phyloP scores from a whole-genome alignment of 2,888 invertebrate species.

The Ctena decussata region DNA sequence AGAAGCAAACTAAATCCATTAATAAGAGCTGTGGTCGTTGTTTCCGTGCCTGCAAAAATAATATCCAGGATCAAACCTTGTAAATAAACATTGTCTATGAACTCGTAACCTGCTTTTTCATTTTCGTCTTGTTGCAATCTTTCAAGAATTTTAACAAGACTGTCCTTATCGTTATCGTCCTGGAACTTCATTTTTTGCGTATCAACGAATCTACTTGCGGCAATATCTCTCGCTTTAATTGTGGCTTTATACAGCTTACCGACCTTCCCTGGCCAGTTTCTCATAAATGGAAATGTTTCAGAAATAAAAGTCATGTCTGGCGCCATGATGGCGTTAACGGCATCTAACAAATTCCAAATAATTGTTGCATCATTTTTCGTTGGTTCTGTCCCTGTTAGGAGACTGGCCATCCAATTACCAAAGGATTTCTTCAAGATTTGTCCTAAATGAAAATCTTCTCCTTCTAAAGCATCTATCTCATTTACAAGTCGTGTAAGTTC shows the following conservation, averaged over 20 bases:
- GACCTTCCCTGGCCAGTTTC: neutral
- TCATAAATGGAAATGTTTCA: neutral
- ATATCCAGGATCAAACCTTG: neutral
- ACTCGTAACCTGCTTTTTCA: neutral
- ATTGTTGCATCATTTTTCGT: neutral
- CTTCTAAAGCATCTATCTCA: neutral
- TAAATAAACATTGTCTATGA: neutral
- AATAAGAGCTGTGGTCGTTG: neutral
- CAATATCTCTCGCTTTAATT: neutral
- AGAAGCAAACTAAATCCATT: neutral
- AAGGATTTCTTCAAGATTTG: conserved; percentile 27
- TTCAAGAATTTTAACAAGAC: neutral
- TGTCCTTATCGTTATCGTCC: no score
- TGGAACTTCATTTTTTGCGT: neutral
- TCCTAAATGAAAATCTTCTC: conserved; percentile 26
- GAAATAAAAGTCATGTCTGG: neutral
- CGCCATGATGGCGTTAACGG: neutral
- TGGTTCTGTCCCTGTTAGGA: conserved; percentile 17
- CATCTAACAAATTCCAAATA: conserved; percentile 2
- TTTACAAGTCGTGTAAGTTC: conserved; percentile 25
- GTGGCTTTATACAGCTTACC: neutral
- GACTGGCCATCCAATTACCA: conserved; percentile 31
- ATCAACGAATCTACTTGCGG: neutral
- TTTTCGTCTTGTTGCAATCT: neutral
- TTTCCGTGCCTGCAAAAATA: neutral